Conservation (phyloP, 2,797 vertebrate species). For the Sebastes trivittatus region DNA sequence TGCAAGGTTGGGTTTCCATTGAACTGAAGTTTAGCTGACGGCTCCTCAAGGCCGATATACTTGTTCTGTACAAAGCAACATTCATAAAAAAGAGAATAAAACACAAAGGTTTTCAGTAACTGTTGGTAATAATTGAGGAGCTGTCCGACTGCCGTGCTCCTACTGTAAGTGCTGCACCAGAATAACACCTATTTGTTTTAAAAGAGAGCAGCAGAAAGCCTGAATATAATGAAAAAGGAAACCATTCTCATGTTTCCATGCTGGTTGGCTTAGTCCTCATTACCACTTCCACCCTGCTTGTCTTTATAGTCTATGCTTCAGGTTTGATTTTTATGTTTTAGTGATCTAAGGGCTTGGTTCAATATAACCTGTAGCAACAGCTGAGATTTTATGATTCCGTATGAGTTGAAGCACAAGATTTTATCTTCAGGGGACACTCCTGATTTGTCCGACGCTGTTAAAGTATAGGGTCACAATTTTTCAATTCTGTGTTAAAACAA, state of each 20-base stretch:
- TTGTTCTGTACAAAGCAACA: constrained; percentile 28
- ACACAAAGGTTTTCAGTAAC: background rate
- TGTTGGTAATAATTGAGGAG: background rate
- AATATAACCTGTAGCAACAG: background rate
- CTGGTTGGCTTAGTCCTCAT: background rate
- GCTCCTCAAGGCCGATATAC: constrained; percentile 41
- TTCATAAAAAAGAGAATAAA: background rate
- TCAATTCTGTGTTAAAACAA: background rate
- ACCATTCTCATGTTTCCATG: background rate
- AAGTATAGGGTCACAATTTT: background rate
- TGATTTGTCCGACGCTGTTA: background rate
- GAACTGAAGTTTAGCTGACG: constrained; percentile 33
- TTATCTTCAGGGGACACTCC: background rate
- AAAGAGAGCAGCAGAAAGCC: background rate
- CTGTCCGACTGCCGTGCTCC: background rate
- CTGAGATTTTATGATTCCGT: background rate
- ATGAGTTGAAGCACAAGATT: background rate
- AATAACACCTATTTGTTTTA: background rate
- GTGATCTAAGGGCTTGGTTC: background rate
- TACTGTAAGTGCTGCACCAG: background rate
- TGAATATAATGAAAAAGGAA: background rate
- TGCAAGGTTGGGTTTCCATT: constrained; percentile 52
- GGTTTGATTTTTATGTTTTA: background rate
- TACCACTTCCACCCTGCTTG: background rate
- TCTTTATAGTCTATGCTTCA: background rate